These are phyloP conservation scores for Drosophila erecta DNA, from an alignment of 1,140 invertebrate species.

Conservation along the genomic window DNA sequence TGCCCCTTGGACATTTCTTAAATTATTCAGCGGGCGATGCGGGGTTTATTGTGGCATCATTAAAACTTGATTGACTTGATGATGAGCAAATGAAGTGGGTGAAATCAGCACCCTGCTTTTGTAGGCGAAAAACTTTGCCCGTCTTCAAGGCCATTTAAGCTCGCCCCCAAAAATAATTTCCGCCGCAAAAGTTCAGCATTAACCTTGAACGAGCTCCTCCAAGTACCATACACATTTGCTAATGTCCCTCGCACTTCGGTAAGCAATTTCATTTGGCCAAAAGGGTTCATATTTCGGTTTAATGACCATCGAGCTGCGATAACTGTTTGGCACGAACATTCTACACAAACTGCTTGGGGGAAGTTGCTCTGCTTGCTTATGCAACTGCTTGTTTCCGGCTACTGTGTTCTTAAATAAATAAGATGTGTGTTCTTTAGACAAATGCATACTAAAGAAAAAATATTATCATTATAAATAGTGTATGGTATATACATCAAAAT, in stretches of 20 bases:
- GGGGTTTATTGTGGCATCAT: slow-evolving; percentile 61
- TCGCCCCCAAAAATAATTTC: slow-evolving; percentile 30
- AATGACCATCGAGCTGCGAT: slow-evolving; percentile 27
- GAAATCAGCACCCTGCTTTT: slow-evolving; percentile 18
- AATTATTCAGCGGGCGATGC: slow-evolving; percentile 51
- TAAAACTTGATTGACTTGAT: slow-evolving; percentile 79
- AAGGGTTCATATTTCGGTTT: slow-evolving; percentile 41
- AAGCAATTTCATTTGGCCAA: slow-evolving; percentile 32
- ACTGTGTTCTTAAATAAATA: background rate
- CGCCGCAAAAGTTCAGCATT: slow-evolving; percentile 34
- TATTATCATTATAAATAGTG: too few relatives aligned
- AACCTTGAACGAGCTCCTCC: slow-evolving; percentile 22
- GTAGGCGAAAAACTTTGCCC: slow-evolving; percentile 35
- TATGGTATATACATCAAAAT: too few relatives aligned
- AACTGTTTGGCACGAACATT: slow-evolving; percentile 32
- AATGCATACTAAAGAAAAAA: too few relatives aligned
- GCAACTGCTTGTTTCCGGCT: slow-evolving; percentile 1
- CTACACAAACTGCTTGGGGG: background rate
- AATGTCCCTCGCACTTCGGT: slow-evolving; percentile 27
- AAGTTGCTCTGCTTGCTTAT: background rate
- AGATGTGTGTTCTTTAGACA: too few relatives aligned
- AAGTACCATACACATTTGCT: slow-evolving; percentile 30
- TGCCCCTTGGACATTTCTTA: slow-evolving; percentile 52
- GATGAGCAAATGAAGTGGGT: slow-evolving; percentile 40
- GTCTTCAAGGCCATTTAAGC: slow-evolving; percentile 20